A percentile compares a stretch with the other conserved stretches of the same genome.
These are phyloP conservation scores for Notechis scutatus DNA, from an alignment of 2,113 vertebrate genomes.

Conservation along the genomic window DNA sequence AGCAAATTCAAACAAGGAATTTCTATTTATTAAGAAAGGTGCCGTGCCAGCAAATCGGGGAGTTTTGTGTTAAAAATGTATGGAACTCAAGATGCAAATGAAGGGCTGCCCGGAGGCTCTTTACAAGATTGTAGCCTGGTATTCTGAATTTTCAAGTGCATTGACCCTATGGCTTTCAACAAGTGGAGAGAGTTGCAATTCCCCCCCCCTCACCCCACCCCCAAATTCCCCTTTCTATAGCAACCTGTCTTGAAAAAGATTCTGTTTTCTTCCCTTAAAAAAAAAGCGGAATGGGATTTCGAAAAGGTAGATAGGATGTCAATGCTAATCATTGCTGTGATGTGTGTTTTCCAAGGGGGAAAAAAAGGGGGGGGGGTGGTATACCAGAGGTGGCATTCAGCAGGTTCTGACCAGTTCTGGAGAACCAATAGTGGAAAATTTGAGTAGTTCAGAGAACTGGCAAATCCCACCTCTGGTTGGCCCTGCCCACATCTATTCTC, in stretches of 20 bases:
- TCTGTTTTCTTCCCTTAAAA: background rate
- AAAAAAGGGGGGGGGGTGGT: too few relatives aligned
- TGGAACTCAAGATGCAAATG: background rate
- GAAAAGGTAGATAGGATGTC: background rate
- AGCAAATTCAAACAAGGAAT: background rate
- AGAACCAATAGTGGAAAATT: too few relatives aligned
- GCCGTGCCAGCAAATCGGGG: rapidly evolving
- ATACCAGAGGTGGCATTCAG: too few relatives aligned
- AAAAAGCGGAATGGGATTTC: background rate
- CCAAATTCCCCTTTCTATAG: background rate
- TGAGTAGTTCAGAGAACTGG: too few relatives aligned
- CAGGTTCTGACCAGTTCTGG: too few relatives aligned
- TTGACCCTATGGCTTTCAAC: background rate
- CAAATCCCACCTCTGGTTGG: too few relatives aligned
- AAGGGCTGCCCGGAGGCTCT: background rate
- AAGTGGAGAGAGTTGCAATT: background rate
- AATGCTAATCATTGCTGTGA: background rate
- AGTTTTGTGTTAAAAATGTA: background rate
- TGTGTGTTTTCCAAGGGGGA: background rate
- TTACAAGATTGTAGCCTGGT: rapidly evolving
- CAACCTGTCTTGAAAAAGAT: background rate
- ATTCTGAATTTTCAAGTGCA: rapidly evolving
- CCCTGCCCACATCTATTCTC: too few relatives aligned
- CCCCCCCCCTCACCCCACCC: rapidly evolving
- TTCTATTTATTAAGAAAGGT: background rate